Percentiles rank a stretch among this genome's conserved stretches.
Conservation (phyloP, 2,113 vertebrate species). For the Elanoides forficatus region DNA sequence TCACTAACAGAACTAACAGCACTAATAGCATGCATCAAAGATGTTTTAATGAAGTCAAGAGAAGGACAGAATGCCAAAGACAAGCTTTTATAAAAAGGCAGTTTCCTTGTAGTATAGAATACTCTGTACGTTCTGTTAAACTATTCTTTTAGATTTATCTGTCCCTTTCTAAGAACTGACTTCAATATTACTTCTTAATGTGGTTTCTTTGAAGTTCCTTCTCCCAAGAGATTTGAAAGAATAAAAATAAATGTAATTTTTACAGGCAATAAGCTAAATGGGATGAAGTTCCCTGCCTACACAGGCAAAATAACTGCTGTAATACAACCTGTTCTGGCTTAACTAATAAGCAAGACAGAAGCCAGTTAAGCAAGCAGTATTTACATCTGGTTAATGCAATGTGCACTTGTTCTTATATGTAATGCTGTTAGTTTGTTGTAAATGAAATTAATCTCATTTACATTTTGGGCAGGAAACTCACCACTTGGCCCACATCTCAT, state of each 20-base stretch:
- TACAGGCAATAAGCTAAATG: not conserved
- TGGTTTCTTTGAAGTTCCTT: not conserved
- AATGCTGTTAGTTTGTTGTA: slow-evolving; percentile 77
- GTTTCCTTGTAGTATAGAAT: not conserved
- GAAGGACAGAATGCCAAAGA: slow-evolving; percentile 49
- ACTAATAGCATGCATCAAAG: slow-evolving; percentile 67
- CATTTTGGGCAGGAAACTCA: slow-evolving; percentile 85
- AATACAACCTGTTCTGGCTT: slow-evolving; percentile 21
- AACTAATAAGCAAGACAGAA: slow-evolving; percentile 30
- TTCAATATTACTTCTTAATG: not conserved
- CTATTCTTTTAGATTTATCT: not conserved
- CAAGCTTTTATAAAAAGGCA: slow-evolving; percentile 9
- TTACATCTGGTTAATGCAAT: slow-evolving; percentile 76
- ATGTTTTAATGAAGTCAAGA: slow-evolving; percentile 65
- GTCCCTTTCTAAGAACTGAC: not conserved
- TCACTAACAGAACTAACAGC: slow-evolving; percentile 65
- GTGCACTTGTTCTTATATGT: slow-evolving; percentile 63
- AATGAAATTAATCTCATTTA: slow-evolving; percentile 79
- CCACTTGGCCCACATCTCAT: slow-evolving; percentile 88
- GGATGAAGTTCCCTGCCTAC: not conserved
- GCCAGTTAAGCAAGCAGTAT: slow-evolving; percentile 75
- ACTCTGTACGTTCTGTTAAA: not conserved
- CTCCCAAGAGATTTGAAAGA: not conserved
- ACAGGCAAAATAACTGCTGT: slow-evolving; percentile 5
- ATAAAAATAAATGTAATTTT: not conserved